Evolutionary conservation across 2,888 invertebrate species (phyloP).

Genomic region (Caprella mutica): DNA sequence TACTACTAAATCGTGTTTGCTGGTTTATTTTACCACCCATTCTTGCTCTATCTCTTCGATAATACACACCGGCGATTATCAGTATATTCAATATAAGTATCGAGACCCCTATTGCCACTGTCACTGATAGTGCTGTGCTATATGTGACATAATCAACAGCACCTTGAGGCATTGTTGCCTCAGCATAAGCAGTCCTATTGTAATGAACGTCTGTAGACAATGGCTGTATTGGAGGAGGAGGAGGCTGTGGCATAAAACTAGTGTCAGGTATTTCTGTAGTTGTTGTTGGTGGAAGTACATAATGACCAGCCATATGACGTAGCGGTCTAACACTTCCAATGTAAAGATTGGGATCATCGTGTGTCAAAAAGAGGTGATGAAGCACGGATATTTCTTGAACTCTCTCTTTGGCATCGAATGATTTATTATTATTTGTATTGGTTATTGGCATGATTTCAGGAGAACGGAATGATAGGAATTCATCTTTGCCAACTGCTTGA

Average conservation of each 20-base stretch:
- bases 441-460: too few species aligned
- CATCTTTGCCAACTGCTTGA: conserved; percentile 27
- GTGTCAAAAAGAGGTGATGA: conserved; percentile 79
- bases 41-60: conserved; percentile 24
- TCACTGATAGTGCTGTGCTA: conserved; percentile 79
- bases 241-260: neutral
- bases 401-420: conserved; percentile 20
- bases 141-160: conserved; percentile 47
- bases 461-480: conserved; percentile 24
- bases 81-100: conserved; percentile 79
- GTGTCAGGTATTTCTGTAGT: conserved; percentile 12
- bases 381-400: conserved; percentile 29
- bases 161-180: conserved; percentile 22
- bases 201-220: conserved; percentile 7
- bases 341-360: conserved; percentile 76
- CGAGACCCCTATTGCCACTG: conserved; percentile 91
- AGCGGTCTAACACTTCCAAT: conserved; percentile 64
- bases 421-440: too few species aligned
- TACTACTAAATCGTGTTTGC: conserved; percentile 24
- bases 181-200: conserved; percentile 18
- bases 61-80: conserved; percentile 83
- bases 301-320: conserved; percentile 31
- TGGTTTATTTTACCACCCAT: conserved; percentile 21
- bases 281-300: conserved; percentile 26
- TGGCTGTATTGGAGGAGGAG: neutral